phyloP scores from a whole-genome alignment of 2,113 vertebrate genomes.

The Odontophorus gujanensis region DNA sequence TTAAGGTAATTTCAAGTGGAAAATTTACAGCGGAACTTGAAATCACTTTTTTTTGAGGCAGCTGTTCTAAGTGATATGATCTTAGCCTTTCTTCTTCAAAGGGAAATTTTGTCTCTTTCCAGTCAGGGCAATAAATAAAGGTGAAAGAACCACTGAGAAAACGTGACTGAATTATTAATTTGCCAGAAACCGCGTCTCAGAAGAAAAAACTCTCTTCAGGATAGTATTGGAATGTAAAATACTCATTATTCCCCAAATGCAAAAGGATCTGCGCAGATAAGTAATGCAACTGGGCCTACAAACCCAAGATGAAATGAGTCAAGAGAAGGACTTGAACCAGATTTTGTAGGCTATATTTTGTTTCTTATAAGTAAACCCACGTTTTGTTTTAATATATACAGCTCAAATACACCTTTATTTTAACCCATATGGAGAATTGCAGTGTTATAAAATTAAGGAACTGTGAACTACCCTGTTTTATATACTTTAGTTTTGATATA shows the following conservation, averaged over 20 bases:
- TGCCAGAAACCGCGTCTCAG: conserved; percentile 14
- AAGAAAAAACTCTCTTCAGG: conserved; percentile 16
- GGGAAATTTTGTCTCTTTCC: conserved; percentile 50
- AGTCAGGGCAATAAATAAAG: conserved; percentile 57
- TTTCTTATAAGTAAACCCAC: background rate
- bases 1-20: conserved; percentile 15
- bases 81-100: conserved; percentile 34
- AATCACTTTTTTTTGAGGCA: background rate
- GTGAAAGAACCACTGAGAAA: conserved; percentile 44
- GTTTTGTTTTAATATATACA: background rate
- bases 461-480: rapidly evolving
- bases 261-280: background rate
- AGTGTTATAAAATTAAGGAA: background rate
- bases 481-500: background rate
- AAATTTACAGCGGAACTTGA: conserved; percentile 29
- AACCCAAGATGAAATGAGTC: background rate
- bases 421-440: background rate
- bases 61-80: conserved; percentile 14
- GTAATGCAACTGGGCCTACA: background rate
- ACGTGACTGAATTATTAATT: conserved; percentile 65
- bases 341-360: background rate
- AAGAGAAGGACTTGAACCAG: background rate
- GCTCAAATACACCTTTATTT: background rate
- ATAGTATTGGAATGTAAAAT: background rate
- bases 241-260: background rate